Evolutionary conservation across 30 jellyfish, hydroid and myxozoan genomes (phyloP), one percentile per base, ranked within the genome.

Genomic region (Aurelia sp.): DNA sequence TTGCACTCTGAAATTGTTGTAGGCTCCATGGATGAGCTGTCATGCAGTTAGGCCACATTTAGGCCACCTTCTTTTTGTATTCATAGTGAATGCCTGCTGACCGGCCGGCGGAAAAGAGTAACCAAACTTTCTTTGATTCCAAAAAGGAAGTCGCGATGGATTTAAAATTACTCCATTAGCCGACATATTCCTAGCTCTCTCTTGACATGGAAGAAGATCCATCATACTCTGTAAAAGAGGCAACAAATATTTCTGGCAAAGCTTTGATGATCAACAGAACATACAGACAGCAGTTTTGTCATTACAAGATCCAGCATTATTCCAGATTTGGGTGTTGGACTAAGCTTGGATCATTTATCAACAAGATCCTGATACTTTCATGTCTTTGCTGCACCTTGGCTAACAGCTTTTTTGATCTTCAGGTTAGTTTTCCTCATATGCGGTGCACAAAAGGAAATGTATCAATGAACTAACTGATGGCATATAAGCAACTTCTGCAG

Each of bases 241-340:
- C 41, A 12, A 61, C 58, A 30, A 78, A 78, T 64, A 57, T 62
- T 4, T 33, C 21, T 62, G 89, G 89, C 30, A 78, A 62, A 65
- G 0, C 6, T 6, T 27, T 78, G 21, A 44, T 41, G 69, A 21
- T 78, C 21, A 73, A 78, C 31, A 50, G 22, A 10, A 62, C 89
- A 35, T 37, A 16, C 35, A 62, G 77, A 11, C 35, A 35, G 10
- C 33, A 44, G 5, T 78, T 78, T 22, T 78, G 79, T 22, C 77
- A 78, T 23, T 60, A 47, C n/a, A 64, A 44, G 61, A 41, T 62
- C 16, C 68, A 47, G 47, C 17, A 13, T 1, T 18, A 13, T 19
- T 63, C 18, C n/a, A 37, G 79, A 27, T 63, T 35, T 64, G 58
- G 53, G 5, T 60, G 37, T 16, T 61, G 41, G 48, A 76, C 21